phyloP scores from a whole-genome alignment of 2,888 invertebrate species.

The Galeopsomyia nigrocyanea region DNA sequence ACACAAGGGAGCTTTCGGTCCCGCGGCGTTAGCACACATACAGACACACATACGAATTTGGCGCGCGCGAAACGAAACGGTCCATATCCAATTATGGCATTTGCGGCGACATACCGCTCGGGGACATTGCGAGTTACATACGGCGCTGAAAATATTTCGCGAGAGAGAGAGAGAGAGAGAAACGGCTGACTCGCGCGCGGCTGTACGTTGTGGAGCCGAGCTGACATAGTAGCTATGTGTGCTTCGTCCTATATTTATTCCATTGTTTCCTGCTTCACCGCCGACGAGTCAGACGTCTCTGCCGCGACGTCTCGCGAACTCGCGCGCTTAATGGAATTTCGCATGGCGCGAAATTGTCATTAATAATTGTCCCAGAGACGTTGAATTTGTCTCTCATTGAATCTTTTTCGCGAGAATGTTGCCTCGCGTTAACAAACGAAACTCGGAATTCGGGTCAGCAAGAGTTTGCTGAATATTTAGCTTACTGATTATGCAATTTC shows the following conservation, averaged over 20 bases:
- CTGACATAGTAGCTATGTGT: not conserved
- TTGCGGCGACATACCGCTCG: conserved; percentile 33
- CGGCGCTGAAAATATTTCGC: conserved; percentile 27
- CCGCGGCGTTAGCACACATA: too few species aligned
- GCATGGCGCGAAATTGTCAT: conserved; percentile 28
- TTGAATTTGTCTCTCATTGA: too few species aligned
- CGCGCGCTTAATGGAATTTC: conserved; percentile 17
- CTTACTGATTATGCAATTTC: too few species aligned
- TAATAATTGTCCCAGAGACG: conserved; percentile 15
- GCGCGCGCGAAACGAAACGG: not conserved
- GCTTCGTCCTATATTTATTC: conserved; percentile 21
- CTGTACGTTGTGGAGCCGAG: not conserved
- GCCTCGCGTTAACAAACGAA: too few species aligned
- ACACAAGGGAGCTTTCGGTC: too few species aligned
- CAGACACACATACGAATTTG: not conserved
- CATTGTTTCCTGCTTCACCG: conserved; percentile 35
- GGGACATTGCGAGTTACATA: not conserved
- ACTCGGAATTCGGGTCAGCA: too few species aligned
- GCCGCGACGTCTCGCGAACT: not conserved
- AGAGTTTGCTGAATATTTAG: too few species aligned
- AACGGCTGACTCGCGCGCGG: conserved; percentile 30
- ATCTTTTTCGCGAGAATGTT: too few species aligned
- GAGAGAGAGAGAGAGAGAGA: too few species aligned
- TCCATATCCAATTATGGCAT: conserved; percentile 38
- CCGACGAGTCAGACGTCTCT: too few species aligned